These are phyloP conservation scores for Achroia grisella DNA, from an alignment of 1,140 invertebrate genomes.

Conservation along the genomic window DNA sequence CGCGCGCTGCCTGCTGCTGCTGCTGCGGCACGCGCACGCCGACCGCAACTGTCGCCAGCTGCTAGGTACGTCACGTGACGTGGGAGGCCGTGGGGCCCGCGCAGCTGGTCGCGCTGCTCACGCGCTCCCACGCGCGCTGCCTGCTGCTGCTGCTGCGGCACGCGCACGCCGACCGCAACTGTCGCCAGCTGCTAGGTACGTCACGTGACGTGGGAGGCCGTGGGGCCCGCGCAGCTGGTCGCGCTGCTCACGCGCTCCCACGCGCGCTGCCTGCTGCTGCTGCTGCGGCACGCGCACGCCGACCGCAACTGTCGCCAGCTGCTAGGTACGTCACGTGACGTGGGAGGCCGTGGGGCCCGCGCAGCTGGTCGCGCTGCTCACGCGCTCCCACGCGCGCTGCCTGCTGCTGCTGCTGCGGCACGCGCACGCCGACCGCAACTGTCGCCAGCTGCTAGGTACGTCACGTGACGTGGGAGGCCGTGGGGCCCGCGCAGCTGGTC, in stretches of 20 bases:
- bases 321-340: too few species aligned
- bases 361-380: too few species aligned
- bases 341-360: too few species aligned
- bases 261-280: too few species aligned
- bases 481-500: too few species aligned
- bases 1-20: slow-evolving; percentile 34
- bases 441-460: too few species aligned
- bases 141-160: slow-evolving; percentile 50
- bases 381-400: too few species aligned
- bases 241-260: neutral
- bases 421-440: too few species aligned
- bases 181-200: slow-evolving; percentile 54
- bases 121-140: slow-evolving; percentile 47
- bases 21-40: slow-evolving; percentile 33
- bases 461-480: too few species aligned
- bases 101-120: slow-evolving; percentile 43
- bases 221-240: neutral
- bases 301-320: too few species aligned
- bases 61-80: slow-evolving; percentile 7
- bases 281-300: too few species aligned
- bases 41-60: slow-evolving; percentile 22
- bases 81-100: slow-evolving; percentile 43
- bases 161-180: slow-evolving; percentile 47
- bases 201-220: neutral
- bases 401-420: too few species aligned